Conservation (phyloP, 2,888 invertebrate genomes). For the Ophraella communa region DNA sequence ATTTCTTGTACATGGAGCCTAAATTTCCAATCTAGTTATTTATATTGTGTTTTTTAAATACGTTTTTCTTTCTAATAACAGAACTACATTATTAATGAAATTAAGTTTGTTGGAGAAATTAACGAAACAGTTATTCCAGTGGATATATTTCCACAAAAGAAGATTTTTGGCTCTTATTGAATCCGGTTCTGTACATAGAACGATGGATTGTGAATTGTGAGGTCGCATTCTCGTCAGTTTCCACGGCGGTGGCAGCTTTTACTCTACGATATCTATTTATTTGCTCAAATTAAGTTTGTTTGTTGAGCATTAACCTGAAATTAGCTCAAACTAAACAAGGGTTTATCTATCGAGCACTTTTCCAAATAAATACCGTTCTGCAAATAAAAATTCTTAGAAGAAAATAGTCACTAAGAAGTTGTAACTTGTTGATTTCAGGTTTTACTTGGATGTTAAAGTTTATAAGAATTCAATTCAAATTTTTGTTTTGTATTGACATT, state of each 20-base stretch:
- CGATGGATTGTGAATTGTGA: neutral
- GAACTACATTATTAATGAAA: too few relatives aligned
- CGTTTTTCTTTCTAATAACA: too few relatives aligned
- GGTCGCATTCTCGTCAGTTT: neutral
- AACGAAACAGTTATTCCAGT: too few relatives aligned
- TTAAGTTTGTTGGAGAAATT: too few relatives aligned
- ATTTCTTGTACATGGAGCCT: too few relatives aligned
- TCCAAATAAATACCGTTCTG: neutral
- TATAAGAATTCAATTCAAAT: neutral
- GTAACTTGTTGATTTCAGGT: neutral
- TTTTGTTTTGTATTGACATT: neutral
- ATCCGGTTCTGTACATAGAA: neutral
- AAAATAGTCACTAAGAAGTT: neutral
- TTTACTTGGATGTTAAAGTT: neutral
- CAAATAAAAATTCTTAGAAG: neutral
- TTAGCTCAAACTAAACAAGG: constrained; percentile 49
- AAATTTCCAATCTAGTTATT: too few relatives aligned
- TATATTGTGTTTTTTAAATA: too few relatives aligned
- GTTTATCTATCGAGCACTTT: constrained; percentile 36
- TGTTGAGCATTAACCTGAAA: constrained; percentile 53
- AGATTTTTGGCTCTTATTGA: neutral
- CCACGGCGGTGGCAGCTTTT: constrained; percentile 11
- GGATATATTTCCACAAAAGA: neutral
- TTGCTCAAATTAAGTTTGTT: constrained; percentile 56
- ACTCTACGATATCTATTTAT: constrained; percentile 47